Evolutionary conservation across 2,888 invertebrate genomes (phyloP).

Genomic region (Euclidia mi): DNA sequence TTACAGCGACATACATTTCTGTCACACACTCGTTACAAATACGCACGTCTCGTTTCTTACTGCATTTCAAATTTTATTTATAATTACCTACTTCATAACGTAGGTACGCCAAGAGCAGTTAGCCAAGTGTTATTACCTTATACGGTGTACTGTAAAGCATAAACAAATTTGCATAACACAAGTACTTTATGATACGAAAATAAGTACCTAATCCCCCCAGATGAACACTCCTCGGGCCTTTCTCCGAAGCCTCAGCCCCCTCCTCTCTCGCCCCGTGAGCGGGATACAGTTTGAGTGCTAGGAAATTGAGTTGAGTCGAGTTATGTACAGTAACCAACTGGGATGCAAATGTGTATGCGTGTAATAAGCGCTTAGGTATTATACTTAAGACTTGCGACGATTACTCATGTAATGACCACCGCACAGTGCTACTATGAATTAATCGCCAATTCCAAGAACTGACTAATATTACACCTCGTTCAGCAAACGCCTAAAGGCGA

Average conservation of each 20-base stretch:
- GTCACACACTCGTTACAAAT: background rate
- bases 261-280: slow-evolving; percentile 39
- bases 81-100: slow-evolving; percentile 23
- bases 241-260: too few species aligned
- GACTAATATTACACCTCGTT: too few species aligned
- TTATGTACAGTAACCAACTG: slow-evolving; percentile 56
- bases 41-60: background rate
- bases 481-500: too few species aligned
- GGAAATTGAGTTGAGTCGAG: slow-evolving; percentile 75
- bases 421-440: background rate
- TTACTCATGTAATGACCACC: slow-evolving; percentile 23
- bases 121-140: slow-evolving; percentile 43
- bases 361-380: slow-evolving; percentile 61
- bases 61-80: slow-evolving; percentile 35
- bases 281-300: slow-evolving; percentile 70
- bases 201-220: slow-evolving; percentile 61
- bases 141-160: slow-evolving; percentile 31
- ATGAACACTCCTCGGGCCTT: slow-evolving; percentile 11
- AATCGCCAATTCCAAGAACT: too few species aligned
- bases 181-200: slow-evolving; percentile 70
- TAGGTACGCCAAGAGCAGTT: slow-evolving; percentile 30
- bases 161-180: slow-evolving; percentile 51
- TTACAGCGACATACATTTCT: slow-evolving; percentile 22
- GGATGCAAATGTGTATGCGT: slow-evolving; percentile 56
- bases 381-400: slow-evolving; percentile 53